Evolutionary conservation across 35 echinoderm and acorn worm species (phyloP), one percentile per base, ranked within the genome.

Genomic region (Diadema setosum): DNA sequence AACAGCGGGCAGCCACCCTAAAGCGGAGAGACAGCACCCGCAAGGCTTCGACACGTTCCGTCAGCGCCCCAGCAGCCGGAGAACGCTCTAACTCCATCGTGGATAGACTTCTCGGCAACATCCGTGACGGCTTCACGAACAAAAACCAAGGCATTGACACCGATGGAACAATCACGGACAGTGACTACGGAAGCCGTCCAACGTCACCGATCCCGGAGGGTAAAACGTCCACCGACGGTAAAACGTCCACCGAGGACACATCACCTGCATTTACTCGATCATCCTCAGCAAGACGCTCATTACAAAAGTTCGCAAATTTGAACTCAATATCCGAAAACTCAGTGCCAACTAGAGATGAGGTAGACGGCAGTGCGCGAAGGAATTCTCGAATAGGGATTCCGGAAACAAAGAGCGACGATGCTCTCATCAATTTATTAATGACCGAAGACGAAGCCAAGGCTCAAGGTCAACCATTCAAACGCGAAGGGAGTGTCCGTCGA

Each of bases 51-150:
- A 20, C 30, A 42, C 16, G 41, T 45, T 70, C 67, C 56, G 67
- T 56, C 42, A 86, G 41, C 56, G 85, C 81, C 32, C 17, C 61
- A 73, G 86, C 91, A 37, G 57, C 86, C 36, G 90, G 92, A n/a
- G 65, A 60, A 43, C 86, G 84, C 57, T 74, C 90, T 1, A 88
- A 83, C 25, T 75, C 92, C 16, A 94, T 91, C 50, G 82, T 91
- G 3, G 93, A 99, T 23, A 91, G 67, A 49, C 48, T 99, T 21
- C 75, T 99, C 2, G 90, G 90, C 14, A 91, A 91, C 39, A 91
- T 94, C 82, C 88, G 88, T 11, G 87, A 75, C 48, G 95, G 95
- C 3, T 94, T 99, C 58, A 61, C 91, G 11, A 24, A 40, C 65
- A 61, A 74, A 32, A 75, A 92, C 14, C 81, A 81, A 23, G 82